Percentiles rank a stretch among this genome's conserved stretches.
These are phyloP conservation scores for Megalurothrips usitatus DNA, from an alignment of 2,888 invertebrate species.

Conservation along the genomic window DNA sequence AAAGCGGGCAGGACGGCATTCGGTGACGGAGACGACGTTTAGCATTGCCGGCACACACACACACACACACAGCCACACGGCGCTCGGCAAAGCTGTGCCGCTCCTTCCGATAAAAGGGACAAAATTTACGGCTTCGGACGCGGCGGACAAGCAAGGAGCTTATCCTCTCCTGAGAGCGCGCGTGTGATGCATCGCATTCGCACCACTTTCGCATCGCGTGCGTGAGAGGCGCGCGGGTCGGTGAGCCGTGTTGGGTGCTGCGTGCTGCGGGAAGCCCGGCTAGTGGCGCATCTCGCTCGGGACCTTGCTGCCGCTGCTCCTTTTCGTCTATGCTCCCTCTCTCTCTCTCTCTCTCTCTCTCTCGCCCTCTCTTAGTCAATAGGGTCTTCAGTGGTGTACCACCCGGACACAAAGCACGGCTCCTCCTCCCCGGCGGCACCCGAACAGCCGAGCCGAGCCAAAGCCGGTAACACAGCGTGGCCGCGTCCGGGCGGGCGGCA, in stretches of 20 bases:
- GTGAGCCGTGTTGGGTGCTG: no score
- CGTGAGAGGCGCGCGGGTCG: no score
- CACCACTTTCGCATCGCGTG: no score
- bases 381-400: no score
- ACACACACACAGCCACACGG: not conserved
- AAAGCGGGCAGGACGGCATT: no score
- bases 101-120: not conserved
- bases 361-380: not conserved
- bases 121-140: not conserved
- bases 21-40: no score
- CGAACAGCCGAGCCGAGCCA: not conserved
- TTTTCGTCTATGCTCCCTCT: not conserved
- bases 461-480: not conserved
- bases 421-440: not conserved
- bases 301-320: not conserved
- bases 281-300: no score
- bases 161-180: no score
- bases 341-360: conserved; percentile 1
- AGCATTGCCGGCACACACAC: not conserved
- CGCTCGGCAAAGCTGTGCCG: no score
- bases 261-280: no score
- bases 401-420: no score
- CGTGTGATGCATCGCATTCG: not conserved
- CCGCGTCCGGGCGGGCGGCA: not conserved
- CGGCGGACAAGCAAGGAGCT: no score